These are phyloP conservation scores for Ptychoptera contaminata DNA, from an alignment of 2,888 invertebrate genomes.

Conservation along the genomic window DNA sequence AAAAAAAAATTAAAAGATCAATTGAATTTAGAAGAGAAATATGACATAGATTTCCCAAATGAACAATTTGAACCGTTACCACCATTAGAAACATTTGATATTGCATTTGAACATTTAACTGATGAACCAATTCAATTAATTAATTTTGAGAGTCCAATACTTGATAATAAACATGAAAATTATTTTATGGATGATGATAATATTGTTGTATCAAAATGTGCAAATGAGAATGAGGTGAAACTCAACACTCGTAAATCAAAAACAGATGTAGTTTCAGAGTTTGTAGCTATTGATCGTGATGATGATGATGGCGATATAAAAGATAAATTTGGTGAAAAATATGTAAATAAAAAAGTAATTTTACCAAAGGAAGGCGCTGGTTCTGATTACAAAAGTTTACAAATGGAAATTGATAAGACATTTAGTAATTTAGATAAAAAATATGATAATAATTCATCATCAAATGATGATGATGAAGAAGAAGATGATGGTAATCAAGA, in stretches of 20 bases:
- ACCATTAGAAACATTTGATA: conserved; percentile 18
- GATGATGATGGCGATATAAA: not conserved
- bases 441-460: conserved; percentile 10
- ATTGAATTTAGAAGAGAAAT: no score
- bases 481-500: conserved; percentile 5
- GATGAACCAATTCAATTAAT: conserved; percentile 20
- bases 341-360: no score
- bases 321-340: not conserved
- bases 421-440: conserved; percentile 17
- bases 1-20: no score
- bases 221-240: not conserved
- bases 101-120: conserved; percentile 10
- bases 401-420: conserved; percentile 13
- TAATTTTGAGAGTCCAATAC: conserved; percentile 27
- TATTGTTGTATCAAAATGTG: not conserved
- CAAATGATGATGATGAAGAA: conserved; percentile 12
- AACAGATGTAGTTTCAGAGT: not conserved
- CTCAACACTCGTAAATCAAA: no score
- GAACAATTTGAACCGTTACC: conserved; percentile 17
- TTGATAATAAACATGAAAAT: conserved; percentile 14
- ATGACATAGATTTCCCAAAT: no score
- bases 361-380: conserved; percentile 3
- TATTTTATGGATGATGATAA: not conserved
- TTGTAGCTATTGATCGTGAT: not conserved
- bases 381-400: conserved; percentile 9